Evolutionary conservation across 2,797 vertebrate species (phyloP).

Genomic region (Myripristis jacobus): DNA sequence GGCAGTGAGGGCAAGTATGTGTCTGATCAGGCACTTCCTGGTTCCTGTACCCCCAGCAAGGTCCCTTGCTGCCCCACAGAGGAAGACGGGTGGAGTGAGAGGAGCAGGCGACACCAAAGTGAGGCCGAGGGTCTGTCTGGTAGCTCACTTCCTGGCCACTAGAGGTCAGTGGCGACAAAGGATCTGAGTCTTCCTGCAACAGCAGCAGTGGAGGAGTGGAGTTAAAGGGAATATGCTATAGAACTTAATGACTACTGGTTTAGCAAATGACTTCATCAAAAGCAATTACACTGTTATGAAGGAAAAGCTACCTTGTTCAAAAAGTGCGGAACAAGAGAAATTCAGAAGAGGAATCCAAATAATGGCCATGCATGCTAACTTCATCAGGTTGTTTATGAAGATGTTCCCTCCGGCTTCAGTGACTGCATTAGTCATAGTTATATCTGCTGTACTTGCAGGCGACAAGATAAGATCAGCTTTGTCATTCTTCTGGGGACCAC

Average conservation of each 20-base stretch:
- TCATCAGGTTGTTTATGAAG: too few species aligned
- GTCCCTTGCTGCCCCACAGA: constrained; percentile 83
- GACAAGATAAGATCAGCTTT: too few species aligned
- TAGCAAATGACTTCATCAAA: too few species aligned
- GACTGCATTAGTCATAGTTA: too few species aligned
- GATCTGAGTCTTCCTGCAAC: constrained; percentile 64
- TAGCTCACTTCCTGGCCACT: constrained; percentile 75
- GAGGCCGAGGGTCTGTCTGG: constrained; percentile 85
- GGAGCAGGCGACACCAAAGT: constrained; percentile 85
- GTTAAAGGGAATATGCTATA: background rate
- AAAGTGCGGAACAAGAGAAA: too few species aligned
- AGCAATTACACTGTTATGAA: too few species aligned
- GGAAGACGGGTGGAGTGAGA: constrained; percentile 81
- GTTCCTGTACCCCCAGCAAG: constrained; percentile 69
- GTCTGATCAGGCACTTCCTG: constrained; percentile 65
- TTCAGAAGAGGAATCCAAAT: too few species aligned
- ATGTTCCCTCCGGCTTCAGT: too few species aligned
- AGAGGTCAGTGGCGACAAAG: constrained; percentile 53
- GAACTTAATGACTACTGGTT: background rate
- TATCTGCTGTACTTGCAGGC: too few species aligned
- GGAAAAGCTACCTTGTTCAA: too few species aligned
- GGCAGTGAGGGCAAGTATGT: constrained; percentile 82
- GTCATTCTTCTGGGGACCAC: too few species aligned
- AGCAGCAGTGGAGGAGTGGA: constrained; percentile 23
- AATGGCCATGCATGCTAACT: too few species aligned